Evolutionary conservation across 2,888 invertebrate genomes (phyloP).

Genomic region (Drosophila mayaguana): DNA sequence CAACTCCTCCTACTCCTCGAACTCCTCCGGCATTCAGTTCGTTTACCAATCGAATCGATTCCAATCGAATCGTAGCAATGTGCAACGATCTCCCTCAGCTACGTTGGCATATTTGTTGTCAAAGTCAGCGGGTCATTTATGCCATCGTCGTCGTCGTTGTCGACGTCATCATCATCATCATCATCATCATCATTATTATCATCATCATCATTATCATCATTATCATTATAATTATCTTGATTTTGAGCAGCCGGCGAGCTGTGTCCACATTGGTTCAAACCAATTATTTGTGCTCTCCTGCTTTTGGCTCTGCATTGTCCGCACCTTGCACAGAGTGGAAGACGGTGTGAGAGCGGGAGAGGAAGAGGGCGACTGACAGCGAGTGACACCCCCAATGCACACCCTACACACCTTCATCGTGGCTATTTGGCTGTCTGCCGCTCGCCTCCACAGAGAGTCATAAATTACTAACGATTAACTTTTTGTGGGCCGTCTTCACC

Average conservation of each 20-base stretch:
- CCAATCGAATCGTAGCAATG: conserved; percentile 37
- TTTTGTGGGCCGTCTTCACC: conserved; percentile 52
- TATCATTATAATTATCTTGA: conserved; percentile 8
- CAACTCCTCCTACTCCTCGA: not conserved
- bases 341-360: not conserved
- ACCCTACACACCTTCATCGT: not conserved
- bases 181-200: not conserved
- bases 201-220: conserved; percentile 1
- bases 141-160: conserved; percentile 42
- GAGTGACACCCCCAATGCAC: conserved; percentile 6
- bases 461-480: conserved; percentile 80
- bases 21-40: not conserved
- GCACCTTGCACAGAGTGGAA: conserved; percentile 40
- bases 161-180: not conserved
- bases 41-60: conserved; percentile 27
- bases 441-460: conserved; percentile 53
- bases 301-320: conserved; percentile 42
- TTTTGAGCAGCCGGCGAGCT: conserved; percentile 13
- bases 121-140: conserved; percentile 67
- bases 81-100: conserved; percentile 28
- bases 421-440: conserved; percentile 24
- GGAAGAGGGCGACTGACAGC: conserved; percentile 1
- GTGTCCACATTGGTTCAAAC: conserved; percentile 39
- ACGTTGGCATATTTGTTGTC: conserved; percentile 52
- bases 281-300: conserved; percentile 58